Conservation (phyloP, 2,797 vertebrate genomes). For the Babyrousa celebensis region DNA sequence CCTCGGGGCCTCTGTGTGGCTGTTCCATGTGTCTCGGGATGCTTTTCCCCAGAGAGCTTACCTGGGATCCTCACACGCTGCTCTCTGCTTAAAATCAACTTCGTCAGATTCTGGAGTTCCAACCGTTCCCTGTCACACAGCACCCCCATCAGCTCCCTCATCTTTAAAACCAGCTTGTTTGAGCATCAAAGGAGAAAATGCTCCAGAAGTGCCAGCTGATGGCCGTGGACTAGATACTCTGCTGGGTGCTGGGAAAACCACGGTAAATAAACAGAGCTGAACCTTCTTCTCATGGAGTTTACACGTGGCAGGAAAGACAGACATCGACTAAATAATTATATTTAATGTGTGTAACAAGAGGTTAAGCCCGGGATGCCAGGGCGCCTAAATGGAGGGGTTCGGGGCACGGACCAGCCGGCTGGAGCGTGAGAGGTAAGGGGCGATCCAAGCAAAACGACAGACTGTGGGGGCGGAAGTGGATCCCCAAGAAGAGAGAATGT, state of each 20-base stretch:
- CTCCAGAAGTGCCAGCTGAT: too few species aligned
- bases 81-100: not conserved
- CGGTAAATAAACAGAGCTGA: rapidly evolving
- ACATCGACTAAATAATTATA: not conserved
- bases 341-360: not conserved
- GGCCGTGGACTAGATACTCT: rapidly evolving
- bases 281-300: too few species aligned
- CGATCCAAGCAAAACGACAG: rapidly evolving
- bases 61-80: not conserved
- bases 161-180: not conserved
- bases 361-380: too few species aligned
- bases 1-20: rapidly evolving
- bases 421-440: too few species aligned
- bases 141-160: not conserved
- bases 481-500: too few species aligned
- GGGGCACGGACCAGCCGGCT: too few species aligned
- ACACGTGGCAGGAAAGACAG: not conserved
- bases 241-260: too few species aligned
- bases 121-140: not conserved
- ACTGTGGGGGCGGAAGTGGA: rapidly evolving
- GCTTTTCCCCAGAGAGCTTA: not conserved
- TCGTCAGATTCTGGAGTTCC: not conserved
- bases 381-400: too few species aligned
- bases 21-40: rapidly evolving
- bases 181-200: not conserved